A percentile compares a stretch with the other conserved stretches of the same genome.
Conservation (phyloP, 2,113 vertebrate genomes). For the Vidua chalybeata region DNA sequence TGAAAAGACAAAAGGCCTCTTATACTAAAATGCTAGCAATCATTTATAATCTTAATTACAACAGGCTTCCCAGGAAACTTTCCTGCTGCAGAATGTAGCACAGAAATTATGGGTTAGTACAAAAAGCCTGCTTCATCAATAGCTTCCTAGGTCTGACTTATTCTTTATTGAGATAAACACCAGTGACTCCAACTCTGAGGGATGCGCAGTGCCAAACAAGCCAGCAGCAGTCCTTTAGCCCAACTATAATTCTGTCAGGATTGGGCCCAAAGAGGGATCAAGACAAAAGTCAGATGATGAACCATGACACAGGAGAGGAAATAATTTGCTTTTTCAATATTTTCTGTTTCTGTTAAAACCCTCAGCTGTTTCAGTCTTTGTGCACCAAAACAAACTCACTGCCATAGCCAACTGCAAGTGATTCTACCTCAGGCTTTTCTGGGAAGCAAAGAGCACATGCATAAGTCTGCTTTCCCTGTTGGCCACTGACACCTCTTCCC, state of each 20-base stretch:
- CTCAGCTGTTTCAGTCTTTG: background rate
- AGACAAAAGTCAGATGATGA: background rate
- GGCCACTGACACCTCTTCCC: background rate
- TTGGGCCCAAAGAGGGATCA: background rate
- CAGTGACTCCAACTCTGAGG: background rate
- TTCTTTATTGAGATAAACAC: background rate
- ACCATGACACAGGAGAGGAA: background rate
- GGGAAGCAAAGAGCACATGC: background rate
- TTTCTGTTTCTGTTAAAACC: background rate
- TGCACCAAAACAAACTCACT: background rate
- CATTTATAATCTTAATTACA: conserved; percentile 25
- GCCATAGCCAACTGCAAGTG: background rate
- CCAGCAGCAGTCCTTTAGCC: background rate
- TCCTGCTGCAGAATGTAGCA: background rate
- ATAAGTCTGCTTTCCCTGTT: background rate
- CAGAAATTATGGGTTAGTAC: background rate
- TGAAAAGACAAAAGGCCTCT: conserved; percentile 1
- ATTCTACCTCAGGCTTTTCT: background rate
- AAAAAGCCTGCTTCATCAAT: background rate
- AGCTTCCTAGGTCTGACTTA: background rate
- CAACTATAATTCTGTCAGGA: background rate
- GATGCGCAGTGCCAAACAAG: background rate
- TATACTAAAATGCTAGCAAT: background rate
- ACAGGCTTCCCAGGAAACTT: conserved; percentile 2
- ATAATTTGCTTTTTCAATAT: background rate